Evolutionary conservation across 2,797 vertebrate species (phyloP).

Genomic region (Knipowitschia caucasica): DNA sequence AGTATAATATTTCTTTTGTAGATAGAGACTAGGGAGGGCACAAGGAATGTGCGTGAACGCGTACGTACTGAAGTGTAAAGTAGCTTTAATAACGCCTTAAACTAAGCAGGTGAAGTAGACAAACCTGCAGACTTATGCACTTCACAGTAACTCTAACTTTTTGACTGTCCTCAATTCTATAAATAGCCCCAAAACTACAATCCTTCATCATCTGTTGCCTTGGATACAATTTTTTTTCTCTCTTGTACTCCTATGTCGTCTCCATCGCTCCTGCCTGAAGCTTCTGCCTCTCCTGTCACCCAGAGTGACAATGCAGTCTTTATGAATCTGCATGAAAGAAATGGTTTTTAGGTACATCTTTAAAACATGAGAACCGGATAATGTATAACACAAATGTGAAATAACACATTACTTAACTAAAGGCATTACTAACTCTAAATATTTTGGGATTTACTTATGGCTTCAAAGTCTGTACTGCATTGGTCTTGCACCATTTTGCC

Average conservation of each 20-base stretch:
- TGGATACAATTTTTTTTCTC: conserved; percentile 58
- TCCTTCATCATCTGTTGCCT: conserved; percentile 71
- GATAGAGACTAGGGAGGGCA: no score
- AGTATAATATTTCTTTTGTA: no score
- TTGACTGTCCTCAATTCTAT: conserved; percentile 66
- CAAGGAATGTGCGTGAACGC: no score
- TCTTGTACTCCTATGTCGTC: conserved; percentile 13
- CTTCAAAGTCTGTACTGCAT: conserved; percentile 30
- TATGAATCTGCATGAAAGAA: conserved; percentile 32
- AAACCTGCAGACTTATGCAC: conserved; percentile 12
- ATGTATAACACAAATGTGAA: conserved; percentile 11
- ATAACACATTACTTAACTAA: conserved; percentile 47
- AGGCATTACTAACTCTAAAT: no score
- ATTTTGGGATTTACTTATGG: conserved; percentile 10
- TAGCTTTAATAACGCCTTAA: no score
- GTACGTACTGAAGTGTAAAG: no score
- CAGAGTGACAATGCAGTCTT: conserved; percentile 24
- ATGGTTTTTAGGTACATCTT: conserved; percentile 36
- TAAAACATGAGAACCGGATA: conserved; percentile 1
- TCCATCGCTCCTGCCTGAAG: conserved; percentile 30
- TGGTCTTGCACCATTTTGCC: conserved; percentile 36
- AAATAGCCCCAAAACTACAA: conserved; percentile 69
- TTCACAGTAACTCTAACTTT: conserved; percentile 39
- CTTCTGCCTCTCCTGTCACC: conserved; percentile 44
- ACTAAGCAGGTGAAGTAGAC: not conserved